Percentiles rank a stretch among this genome's conserved stretches.
Evolutionary conservation across 2,888 invertebrate species (phyloP).

Genomic region (Glyphotaelius pellucidus): DNA sequence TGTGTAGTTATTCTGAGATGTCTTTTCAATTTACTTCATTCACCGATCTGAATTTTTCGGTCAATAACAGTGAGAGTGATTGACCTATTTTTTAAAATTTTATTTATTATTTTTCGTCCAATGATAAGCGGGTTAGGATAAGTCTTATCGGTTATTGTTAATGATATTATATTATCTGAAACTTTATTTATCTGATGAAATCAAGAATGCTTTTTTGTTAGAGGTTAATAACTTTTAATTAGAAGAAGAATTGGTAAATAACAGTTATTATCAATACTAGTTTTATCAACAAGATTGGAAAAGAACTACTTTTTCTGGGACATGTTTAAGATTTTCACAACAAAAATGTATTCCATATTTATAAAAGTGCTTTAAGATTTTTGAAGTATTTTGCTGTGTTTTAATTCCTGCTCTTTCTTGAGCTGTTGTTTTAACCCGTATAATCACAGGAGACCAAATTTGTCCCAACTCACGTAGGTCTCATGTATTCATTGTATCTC

Average conservation of each 20-base stretch:
- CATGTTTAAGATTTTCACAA: neutral
- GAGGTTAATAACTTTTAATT: constrained; percentile 2
- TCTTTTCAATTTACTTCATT: too few species aligned
- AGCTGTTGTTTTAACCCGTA: too few species aligned
- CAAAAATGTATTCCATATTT: neutral
- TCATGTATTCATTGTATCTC: too few species aligned
- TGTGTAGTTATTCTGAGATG: too few species aligned
- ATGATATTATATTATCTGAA: constrained; percentile 17
- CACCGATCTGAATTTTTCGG: too few species aligned
- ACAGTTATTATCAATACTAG: neutral
- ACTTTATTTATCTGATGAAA: constrained; percentile 3
- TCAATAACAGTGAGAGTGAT: neutral
- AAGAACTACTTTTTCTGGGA: neutral
- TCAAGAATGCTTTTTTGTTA: neutral
- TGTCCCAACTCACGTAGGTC: too few species aligned
- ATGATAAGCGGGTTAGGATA: neutral
- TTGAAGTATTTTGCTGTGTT: too few species aligned
- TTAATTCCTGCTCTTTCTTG: too few species aligned
- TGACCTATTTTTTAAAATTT: too few species aligned
- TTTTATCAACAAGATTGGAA: neutral
- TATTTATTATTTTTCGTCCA: neutral
- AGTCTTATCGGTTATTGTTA: constrained; percentile 18
- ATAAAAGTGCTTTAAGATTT: neutral
- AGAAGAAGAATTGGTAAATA: neutral
- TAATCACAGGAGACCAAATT: too few species aligned